Evolutionary conservation across 2,797 vertebrate species (phyloP).

Genomic region (Tangara arthus): DNA sequence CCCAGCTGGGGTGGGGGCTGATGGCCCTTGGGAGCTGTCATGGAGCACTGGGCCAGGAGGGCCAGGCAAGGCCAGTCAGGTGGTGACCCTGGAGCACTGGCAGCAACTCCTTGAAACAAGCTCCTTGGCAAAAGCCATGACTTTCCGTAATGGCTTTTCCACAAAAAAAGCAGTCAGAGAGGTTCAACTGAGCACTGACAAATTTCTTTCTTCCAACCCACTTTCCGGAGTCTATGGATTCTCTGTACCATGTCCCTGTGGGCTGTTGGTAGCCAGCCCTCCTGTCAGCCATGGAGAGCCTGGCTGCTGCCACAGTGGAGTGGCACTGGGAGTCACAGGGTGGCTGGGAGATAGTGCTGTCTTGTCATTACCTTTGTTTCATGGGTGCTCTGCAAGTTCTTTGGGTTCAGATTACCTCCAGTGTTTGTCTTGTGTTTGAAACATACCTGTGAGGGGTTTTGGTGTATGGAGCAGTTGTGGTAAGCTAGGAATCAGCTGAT

Average conservation of each 20-base stretch:
- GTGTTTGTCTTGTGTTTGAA: neutral
- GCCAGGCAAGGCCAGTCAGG: neutral
- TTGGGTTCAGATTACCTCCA: neutral
- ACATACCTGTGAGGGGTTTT: neutral
- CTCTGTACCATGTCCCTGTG: neutral
- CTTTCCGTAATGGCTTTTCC: neutral
- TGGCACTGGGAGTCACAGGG: neutral
- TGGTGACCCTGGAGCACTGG: neutral
- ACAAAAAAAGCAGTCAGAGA: neutral
- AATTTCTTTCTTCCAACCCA: neutral
- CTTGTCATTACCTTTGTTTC: neutral
- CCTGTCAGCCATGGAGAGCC: neutral
- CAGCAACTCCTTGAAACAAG: neutral
- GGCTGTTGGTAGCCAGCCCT: neutral
- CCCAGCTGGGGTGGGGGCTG: neutral
- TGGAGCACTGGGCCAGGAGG: neutral
- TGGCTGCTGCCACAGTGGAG: neutral
- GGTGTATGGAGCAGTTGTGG: fast-evolving
- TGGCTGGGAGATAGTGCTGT: fast-evolving
- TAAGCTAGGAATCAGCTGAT: neutral
- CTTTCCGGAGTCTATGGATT: neutral
- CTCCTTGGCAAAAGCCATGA: neutral
- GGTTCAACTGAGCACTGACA: too few relatives aligned
- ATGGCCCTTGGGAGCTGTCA: neutral
- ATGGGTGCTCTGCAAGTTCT: neutral